Percentiles rank a stretch among this genome's conserved stretches.
Evolutionary conservation across 2,888 invertebrate genomes (phyloP).

Genomic region (Leucoma salicis): DNA sequence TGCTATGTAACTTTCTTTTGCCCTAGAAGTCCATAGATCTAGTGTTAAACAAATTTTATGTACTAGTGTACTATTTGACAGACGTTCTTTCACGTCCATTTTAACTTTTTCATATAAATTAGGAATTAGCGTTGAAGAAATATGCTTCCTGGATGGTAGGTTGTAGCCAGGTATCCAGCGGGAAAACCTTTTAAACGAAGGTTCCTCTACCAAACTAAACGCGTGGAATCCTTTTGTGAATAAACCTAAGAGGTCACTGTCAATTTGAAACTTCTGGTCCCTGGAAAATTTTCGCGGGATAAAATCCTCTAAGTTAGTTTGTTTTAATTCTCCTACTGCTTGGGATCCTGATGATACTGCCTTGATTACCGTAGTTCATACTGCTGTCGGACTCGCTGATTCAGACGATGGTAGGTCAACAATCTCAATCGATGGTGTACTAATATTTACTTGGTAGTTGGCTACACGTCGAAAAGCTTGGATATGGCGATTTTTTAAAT

Average conservation of each 20-base stretch:
- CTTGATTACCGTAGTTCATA: neutral
- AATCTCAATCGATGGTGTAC: neutral
- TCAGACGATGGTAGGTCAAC: neutral
- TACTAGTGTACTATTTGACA: neutral
- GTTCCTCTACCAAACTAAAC: constrained; percentile 1
- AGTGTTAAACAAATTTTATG: neutral
- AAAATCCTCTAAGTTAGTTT: neutral
- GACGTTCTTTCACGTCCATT: neutral
- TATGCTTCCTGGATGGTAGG: constrained; percentile 1
- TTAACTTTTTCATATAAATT: neutral
- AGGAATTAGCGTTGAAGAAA: neutral
- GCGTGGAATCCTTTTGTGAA: neutral
- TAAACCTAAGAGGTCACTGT: neutral
- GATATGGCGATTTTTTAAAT: neutral
- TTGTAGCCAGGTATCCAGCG: constrained; percentile 2
- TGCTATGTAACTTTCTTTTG: neutral
- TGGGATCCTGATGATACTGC: neutral
- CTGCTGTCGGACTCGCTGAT: neutral
- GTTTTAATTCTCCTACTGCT: neutral
- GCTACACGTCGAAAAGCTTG: neutral
- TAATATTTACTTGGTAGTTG: neutral
- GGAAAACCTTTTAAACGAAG: constrained; percentile 3
- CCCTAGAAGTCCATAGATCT: neutral
- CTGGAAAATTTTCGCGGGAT: neutral
- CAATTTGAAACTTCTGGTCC: constrained; percentile 1